Evolutionary conservation across 2,888 invertebrate genomes (phyloP).

Genomic region (Cephus pulcher): DNA sequence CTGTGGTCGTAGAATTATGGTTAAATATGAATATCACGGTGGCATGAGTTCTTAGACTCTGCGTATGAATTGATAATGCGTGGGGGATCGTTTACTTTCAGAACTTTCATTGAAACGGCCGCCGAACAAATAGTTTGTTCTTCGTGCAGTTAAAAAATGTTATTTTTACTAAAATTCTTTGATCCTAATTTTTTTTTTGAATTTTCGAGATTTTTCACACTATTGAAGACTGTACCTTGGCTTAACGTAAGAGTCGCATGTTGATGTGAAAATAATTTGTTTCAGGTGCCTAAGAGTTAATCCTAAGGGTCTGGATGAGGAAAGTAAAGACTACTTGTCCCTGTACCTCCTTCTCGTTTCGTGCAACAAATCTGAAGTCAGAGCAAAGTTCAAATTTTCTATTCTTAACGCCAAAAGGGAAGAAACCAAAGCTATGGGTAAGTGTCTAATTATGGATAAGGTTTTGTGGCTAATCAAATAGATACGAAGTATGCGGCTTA

Average conservation of each 20-base stretch:
- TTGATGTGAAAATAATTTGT: constrained; percentile 21
- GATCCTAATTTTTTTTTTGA: not conserved
- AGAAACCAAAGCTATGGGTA: constrained; percentile 99
- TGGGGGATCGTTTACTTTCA: not conserved
- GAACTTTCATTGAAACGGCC: too few relatives aligned
- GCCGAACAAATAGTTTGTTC: too few relatives aligned
- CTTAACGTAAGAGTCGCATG: not conserved
- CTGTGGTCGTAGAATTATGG: not conserved
- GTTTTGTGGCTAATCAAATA: not conserved
- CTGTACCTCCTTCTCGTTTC: constrained; percentile 98
- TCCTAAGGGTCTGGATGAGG: constrained; percentile 99
- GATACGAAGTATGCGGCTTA: not conserved
- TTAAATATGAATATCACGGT: not conserved
- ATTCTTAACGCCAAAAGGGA: constrained; percentile 99
- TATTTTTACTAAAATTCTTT: not conserved
- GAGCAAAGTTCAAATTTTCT: constrained; percentile 99
- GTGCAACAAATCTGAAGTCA: constrained; percentile 99
- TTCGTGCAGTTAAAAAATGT: too few relatives aligned
- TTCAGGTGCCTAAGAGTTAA: constrained; percentile 97
- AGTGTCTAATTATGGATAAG: constrained; percentile 39
- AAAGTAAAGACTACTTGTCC: constrained; percentile 99
- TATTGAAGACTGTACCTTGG: not conserved
- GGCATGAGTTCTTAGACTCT: not conserved
- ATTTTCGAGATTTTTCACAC: not conserved
- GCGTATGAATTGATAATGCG: not conserved